Base-by-base conservation (phyloP, 2,113 vertebrate genomes). In the Ovis canadensis region DNA sequence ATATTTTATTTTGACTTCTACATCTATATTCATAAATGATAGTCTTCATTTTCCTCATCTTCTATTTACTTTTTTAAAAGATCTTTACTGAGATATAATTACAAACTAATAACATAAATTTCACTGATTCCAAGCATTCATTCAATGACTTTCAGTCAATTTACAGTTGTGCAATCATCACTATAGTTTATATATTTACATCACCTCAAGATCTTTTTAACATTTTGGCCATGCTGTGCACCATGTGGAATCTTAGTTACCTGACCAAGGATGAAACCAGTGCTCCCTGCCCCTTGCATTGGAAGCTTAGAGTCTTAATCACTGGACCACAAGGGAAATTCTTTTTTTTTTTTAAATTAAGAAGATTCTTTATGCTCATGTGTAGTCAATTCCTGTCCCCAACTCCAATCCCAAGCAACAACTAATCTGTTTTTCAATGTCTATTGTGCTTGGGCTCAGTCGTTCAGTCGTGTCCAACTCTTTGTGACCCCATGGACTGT, bases 391-490 rank as follows among this genome's bases (percentile, higher is more conserved):
- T 54, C 4, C 12, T 33, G 4, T 3, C 74, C 14, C 54, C 50
- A 57, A 1, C 0, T 25, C 4, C 43, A 62, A 33, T 6, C 21
- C 3, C 31, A 81, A 25, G 67, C 40, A 54, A 89, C 2, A 7
- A n/a, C 3, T 50, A 40, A 29, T 55, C 55, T 50, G 7, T 27
- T 67, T 92, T 92, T 48, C 19, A 31, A 1, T 33, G 52, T n/a
- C 40, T 55, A 19, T 3, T 7, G 40, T 77, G 40, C 40, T 43
- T 2, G 0, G 3, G 1, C 36, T 43, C 36, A 43, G 40, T 43
- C 23, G 0, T 23, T 14, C 71, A 43, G 23, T 3, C 6, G 0
- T 27, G 71, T 43, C 36, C 0, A 0, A 25, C 40, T 43, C 71
- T 43, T 14, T 77, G 71, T 27, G 36, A 77, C 36, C 71, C 71